A percentile compares a stretch with the other conserved stretches of the same genome.
These are phyloP conservation scores for Drepana falcataria DNA, from an alignment of 2,888 invertebrate species.

Conservation along the genomic window DNA sequence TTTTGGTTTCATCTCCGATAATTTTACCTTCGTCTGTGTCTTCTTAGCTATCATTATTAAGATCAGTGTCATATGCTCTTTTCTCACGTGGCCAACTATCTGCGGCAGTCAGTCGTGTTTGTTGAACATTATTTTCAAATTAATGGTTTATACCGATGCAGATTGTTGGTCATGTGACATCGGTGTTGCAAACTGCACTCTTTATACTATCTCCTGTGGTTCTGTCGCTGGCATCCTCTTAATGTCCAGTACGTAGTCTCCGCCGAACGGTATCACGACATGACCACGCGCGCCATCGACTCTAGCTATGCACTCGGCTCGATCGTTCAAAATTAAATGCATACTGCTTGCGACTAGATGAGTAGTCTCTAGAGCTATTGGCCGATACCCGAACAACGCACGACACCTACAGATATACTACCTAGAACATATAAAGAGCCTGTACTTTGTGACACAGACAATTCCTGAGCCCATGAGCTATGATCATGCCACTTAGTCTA, in stretches of 20 bases:
- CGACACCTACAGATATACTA: conserved; percentile 72
- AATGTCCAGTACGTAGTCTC: conserved; percentile 64
- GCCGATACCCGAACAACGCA: conserved; percentile 73
- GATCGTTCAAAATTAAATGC: conserved; percentile 74
- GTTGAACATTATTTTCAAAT: neutral
- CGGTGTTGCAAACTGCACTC: conserved; percentile 80
- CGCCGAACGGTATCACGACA: conserved; percentile 61
- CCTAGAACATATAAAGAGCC: conserved; percentile 74
- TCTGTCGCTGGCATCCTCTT: conserved; percentile 74
- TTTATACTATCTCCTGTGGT: conserved; percentile 76
- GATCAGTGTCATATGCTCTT: conserved; percentile 71
- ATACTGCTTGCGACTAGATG: conserved; percentile 77
- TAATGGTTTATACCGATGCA: conserved; percentile 13
- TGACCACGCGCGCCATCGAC: conserved; percentile 69
- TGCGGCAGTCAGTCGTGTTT: conserved; percentile 16
- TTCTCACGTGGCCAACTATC: conserved; percentile 55
- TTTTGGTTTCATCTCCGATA: conserved; percentile 57
- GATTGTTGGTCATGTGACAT: conserved; percentile 57
- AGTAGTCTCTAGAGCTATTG: conserved; percentile 77
- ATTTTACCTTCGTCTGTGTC: conserved; percentile 65
- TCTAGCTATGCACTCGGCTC: conserved; percentile 75
- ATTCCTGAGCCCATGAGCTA: conserved; percentile 61
- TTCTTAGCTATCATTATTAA: conserved; percentile 72
- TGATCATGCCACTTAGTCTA: conserved; percentile 66
- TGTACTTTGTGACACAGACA: conserved; percentile 79